Percentiles rank a stretch among this genome's conserved stretches.
phyloP scores from a whole-genome alignment of 2,113 vertebrate genomes.

The Phodopus roborovskii region DNA sequence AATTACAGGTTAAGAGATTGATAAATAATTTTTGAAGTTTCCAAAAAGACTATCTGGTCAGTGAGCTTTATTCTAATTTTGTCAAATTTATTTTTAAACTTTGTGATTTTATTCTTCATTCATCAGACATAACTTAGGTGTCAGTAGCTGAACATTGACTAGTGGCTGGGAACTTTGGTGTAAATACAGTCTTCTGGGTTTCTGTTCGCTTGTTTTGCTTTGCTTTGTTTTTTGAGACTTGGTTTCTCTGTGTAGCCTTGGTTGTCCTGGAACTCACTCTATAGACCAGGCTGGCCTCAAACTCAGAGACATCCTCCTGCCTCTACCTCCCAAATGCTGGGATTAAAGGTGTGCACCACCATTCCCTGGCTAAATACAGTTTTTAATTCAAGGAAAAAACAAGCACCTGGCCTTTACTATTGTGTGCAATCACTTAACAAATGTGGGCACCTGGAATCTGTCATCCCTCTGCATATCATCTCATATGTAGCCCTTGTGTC shows the following conservation, averaged over 20 bases:
- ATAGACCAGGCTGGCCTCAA: not conserved
- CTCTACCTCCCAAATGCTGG: not conserved
- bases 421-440: not conserved
- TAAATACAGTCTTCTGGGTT: not conserved
- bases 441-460: not conserved
- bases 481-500: not conserved
- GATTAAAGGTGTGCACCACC: not conserved
- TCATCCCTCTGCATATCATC: not conserved
- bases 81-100: slow-evolving; percentile 15
- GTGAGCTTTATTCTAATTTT: not conserved
- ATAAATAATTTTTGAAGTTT: not conserved
- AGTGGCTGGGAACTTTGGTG: not conserved
- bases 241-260: not conserved
- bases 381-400: not conserved
- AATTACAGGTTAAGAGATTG: not conserved
- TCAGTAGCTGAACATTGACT: not conserved
- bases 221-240: not conserved
- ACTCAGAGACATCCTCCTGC: not conserved
- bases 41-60: not conserved
- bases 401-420: not conserved
- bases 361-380: not conserved
- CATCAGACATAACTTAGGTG: not conserved
- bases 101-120: not conserved
- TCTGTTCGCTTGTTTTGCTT: not conserved
- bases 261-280: not conserved